Evolutionary conservation across 1,140 invertebrate genomes (phyloP).

Genomic region (Drosophila yakuba): DNA sequence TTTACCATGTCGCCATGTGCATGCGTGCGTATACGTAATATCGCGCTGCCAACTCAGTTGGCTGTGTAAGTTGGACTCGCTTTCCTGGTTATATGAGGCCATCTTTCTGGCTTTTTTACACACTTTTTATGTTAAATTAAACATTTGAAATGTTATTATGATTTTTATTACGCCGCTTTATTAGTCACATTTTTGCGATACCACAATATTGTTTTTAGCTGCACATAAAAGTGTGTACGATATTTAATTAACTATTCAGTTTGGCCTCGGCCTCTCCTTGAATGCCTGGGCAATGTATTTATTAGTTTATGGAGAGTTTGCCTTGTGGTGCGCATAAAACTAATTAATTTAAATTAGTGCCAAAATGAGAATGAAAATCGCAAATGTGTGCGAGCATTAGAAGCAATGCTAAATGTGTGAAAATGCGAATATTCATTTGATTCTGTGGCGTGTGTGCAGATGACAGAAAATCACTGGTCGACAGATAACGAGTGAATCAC

Average conservation of each 20-base stretch:
- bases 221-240: constrained; percentile 16
- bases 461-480: constrained; percentile 18
- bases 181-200: constrained; percentile 18
- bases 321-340: constrained; percentile 45
- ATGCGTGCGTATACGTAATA: constrained; percentile 67
- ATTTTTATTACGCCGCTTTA: constrained; percentile 25
- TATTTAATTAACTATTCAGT: constrained; percentile 40
- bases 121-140: constrained; percentile 54
- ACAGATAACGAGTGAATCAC: not conserved
- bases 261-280: not conserved
- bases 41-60: constrained; percentile 52
- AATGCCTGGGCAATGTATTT: constrained; percentile 9
- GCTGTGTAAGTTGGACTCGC: constrained; percentile 35
- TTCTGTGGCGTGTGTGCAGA: constrained; percentile 3
- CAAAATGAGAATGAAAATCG: constrained; percentile 22
- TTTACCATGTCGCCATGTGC: constrained; percentile 60
- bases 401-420: not conserved
- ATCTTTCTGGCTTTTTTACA: not conserved
- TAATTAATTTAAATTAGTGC: constrained; percentile 65
- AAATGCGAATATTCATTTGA: constrained; percentile 9
- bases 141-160: constrained; percentile 54
- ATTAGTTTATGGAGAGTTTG: constrained; percentile 30
- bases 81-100: not conserved
- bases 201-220: constrained; percentile 36
- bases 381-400: too few species aligned